Evolutionary conservation across 2,113 vertebrate species (phyloP).

Genomic region (Propithecus coquereli): DNA sequence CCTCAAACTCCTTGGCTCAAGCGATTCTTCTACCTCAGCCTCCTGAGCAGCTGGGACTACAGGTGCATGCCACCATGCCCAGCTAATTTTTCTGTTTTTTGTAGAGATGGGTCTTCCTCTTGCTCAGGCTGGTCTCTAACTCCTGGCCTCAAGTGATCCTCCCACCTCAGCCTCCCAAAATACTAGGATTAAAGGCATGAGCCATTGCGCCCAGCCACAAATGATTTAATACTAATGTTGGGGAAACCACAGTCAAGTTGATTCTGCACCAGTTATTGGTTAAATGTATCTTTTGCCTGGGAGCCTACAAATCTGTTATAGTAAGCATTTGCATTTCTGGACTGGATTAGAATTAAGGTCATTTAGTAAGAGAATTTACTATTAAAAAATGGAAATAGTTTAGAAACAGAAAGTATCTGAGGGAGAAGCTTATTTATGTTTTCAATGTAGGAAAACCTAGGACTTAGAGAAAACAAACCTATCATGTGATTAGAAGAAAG

Average conservation of each 20-base stretch:
- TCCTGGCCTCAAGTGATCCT: too few relatives aligned
- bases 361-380: constrained; percentile 10
- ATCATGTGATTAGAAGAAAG: neutral
- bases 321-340: neutral
- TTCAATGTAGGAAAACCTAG: constrained; percentile 4
- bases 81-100: too few relatives aligned
- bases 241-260: neutral
- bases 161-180: too few relatives aligned
- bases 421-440: neutral
- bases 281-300: neutral
- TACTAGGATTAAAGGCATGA: too few relatives aligned
- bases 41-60: too few relatives aligned
- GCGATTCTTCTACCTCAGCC: too few relatives aligned
- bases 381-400: neutral
- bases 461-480: neutral
- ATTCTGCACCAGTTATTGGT: neutral
- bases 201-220: too few relatives aligned
- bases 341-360: neutral
- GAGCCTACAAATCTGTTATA: neutral
- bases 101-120: too few relatives aligned
- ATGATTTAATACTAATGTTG: neutral
- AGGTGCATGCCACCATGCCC: too few relatives aligned
- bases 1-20: too few relatives aligned
- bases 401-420: neutral
- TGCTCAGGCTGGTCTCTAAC: too few relatives aligned